Percentiles rank a stretch among this genome's conserved stretches.
These are phyloP conservation scores for Toxonevra muliebris DNA, from an alignment of 2,888 invertebrate species.

Conservation along the genomic window DNA sequence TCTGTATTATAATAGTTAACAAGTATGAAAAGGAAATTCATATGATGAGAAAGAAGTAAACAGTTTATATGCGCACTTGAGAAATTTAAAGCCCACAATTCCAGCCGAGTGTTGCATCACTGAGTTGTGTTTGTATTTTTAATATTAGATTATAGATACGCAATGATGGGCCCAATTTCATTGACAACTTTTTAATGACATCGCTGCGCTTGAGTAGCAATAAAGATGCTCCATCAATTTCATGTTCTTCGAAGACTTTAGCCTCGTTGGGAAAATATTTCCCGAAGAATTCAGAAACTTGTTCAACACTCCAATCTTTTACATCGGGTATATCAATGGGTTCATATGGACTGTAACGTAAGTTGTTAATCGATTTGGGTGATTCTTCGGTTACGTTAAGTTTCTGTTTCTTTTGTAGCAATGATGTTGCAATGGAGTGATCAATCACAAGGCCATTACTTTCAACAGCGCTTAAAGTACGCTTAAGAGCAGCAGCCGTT, in stretches of 20 bases:
- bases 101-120: conserved; percentile 67
- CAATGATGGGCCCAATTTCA: conserved; percentile 88
- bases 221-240: conserved; percentile 90
- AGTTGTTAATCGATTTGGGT: conserved; percentile 18
- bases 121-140: conserved; percentile 80
- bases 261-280: conserved; percentile 84
- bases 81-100: conserved; percentile 42
- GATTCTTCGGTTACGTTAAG: conserved; percentile 11
- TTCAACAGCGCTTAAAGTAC: neutral
- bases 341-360: conserved; percentile 39
- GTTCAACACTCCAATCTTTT: conserved; percentile 77
- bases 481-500: conserved; percentile 19
- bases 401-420: neutral
- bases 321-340: conserved; percentile 49
- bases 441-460: neutral
- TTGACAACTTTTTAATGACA: conserved; percentile 80
- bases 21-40: neutral
- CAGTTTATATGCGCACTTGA: conserved; percentile 29
- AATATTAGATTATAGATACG: conserved; percentile 84
- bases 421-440: neutral
- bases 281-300: conserved; percentile 83
- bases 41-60: neutral
- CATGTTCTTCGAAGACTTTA: conserved; percentile 83
- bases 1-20: no score
- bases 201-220: conserved; percentile 85